A percentile compares a stretch with the other conserved stretches of the same genome.
These are phyloP conservation scores for Drosophila formosana DNA, from an alignment of 2,888 invertebrate species.

Conservation along the genomic window DNA sequence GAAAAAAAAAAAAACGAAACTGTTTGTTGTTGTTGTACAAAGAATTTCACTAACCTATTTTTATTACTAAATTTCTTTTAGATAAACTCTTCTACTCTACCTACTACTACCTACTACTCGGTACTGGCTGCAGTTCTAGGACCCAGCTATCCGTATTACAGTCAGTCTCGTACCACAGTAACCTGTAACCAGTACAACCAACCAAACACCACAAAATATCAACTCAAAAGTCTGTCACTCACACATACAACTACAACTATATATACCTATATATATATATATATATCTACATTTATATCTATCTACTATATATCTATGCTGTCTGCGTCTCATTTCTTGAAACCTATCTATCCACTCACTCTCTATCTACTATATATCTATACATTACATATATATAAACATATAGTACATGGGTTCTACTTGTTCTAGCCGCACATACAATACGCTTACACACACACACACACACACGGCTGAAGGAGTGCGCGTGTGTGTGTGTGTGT, in stretches of 20 bases:
- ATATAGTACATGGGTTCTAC: slow-evolving; percentile 45
- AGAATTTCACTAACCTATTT: slow-evolving; percentile 84
- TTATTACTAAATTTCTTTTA: slow-evolving; percentile 84
- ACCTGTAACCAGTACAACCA: slow-evolving; percentile 34
- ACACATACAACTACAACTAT: slow-evolving; percentile 26
- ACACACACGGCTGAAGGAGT: slow-evolving; percentile 22
- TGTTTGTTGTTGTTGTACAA: slow-evolving; percentile 63
- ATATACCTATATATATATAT: slow-evolving; percentile 23
- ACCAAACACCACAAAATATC: slow-evolving; percentile 23
- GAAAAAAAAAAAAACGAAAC: slow-evolving; percentile 2
- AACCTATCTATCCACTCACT: slow-evolving; percentile 13
- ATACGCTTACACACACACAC: slow-evolving; percentile 22
- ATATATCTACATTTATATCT: slow-evolving; percentile 21
- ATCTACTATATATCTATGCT: slow-evolving; percentile 23
- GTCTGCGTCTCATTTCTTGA: slow-evolving; percentile 47
- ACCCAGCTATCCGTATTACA: slow-evolving; percentile 44
- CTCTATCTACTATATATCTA: slow-evolving; percentile 14
- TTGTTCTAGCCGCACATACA: slow-evolving; percentile 42
- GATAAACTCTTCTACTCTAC: slow-evolving; percentile 78
- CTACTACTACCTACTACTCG: slow-evolving; percentile 70
- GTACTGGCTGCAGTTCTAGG: slow-evolving; percentile 70
- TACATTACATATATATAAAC: slow-evolving; percentile 14
- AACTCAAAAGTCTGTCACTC: slow-evolving; percentile 40
- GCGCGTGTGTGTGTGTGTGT: slow-evolving; percentile 30
- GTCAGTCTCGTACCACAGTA: slow-evolving; percentile 52